Base-by-base conservation (phyloP, 2,113 vertebrate genomes). In the Typhlomys cinereus region DNA sequence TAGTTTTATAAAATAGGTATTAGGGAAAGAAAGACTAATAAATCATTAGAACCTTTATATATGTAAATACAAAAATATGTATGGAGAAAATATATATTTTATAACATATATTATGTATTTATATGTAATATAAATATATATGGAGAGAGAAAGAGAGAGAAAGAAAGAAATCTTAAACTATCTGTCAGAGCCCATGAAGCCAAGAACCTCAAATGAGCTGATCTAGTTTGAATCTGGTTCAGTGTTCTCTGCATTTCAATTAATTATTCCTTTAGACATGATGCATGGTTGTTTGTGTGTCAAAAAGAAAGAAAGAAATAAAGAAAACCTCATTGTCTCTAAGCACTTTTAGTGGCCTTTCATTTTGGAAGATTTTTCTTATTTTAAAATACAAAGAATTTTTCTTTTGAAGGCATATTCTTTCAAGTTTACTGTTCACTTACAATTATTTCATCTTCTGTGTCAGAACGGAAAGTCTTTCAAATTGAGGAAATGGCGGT, bases 191-290 rank as follows among this genome's bases (percentile, higher is more conserved):
- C 46, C 7, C 0, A 0, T 96, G 64, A 54, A 96, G 74, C 80
- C 80, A 41, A 91, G 92, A 97, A 95, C 64, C 88, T 97, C 96
- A 97, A 95, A 91, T 98, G 96, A 98, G 97, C 96, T 98, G 97
- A 97, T 96, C 97, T 98, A 97, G 96, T 98, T 98, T 74, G 89
- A 91, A 79, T 88, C 69, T 92, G 66, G 44, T 97, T 78, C 89
- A 97, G 94, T 93, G 91, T 95, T 96, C 20, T 95, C 95, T 96
- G 85, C 25, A 95, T 96, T 62, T 97, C 61, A 80, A 81, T 92
- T 98, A 98, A 98, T 98, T 98, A 96, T 92, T 96, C 71, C 96
- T 98, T 97, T 83, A 95, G 96, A 97, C 91, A 97, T 10, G 39
- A 93, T 57, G 88, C 25, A 7, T 87, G 50, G 96, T 96, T 96